phyloP scores from a whole-genome alignment of 2,888 invertebrate genomes.

The Drosophila austrosaltans region DNA sequence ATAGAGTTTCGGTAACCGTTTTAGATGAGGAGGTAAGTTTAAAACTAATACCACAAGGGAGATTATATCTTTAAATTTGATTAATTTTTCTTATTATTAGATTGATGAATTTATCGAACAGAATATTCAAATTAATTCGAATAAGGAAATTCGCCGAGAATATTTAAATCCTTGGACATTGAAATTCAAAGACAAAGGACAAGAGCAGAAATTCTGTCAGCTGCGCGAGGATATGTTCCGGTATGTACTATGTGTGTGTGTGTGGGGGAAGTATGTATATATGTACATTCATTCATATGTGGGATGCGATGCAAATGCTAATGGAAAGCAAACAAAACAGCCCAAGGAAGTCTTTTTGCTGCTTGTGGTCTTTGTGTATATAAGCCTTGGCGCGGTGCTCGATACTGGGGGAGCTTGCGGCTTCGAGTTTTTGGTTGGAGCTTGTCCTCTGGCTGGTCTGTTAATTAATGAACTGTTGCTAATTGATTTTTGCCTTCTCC shows the following conservation, averaged over 20 bases:
- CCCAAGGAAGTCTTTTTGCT: constrained; percentile 14
- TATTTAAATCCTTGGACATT: constrained; percentile 95
- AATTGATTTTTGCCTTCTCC: constrained; percentile 60
- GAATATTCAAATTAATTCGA: constrained; percentile 94
- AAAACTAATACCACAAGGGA: background rate
- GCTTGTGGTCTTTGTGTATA: background rate
- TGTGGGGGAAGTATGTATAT: too few species aligned
- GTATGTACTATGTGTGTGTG: constrained; percentile 57
- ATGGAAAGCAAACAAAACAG: constrained; percentile 44
- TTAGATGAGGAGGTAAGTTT: constrained; percentile 81
- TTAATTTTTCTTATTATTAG: constrained; percentile 77
- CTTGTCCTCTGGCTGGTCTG: background rate
- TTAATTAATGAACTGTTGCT: constrained; percentile 69
- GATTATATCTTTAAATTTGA: background rate
- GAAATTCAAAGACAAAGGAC: constrained; percentile 91
- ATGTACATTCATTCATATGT: background rate
- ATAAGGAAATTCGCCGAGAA: constrained; percentile 93
- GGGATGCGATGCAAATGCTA: constrained; percentile 23
- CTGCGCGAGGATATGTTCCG: constrained; percentile 96
- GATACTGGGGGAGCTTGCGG: too few species aligned
- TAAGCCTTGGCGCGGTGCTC: background rate
- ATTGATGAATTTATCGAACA: constrained; percentile 93
- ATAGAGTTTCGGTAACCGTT: constrained; percentile 80
- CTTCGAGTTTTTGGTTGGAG: too few species aligned
- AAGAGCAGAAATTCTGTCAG: constrained; percentile 94